Percentiles rank a stretch among this genome's conserved stretches.
Evolutionary conservation across 2,888 invertebrate species (phyloP).

Genomic region (Blastobasis adustella): DNA sequence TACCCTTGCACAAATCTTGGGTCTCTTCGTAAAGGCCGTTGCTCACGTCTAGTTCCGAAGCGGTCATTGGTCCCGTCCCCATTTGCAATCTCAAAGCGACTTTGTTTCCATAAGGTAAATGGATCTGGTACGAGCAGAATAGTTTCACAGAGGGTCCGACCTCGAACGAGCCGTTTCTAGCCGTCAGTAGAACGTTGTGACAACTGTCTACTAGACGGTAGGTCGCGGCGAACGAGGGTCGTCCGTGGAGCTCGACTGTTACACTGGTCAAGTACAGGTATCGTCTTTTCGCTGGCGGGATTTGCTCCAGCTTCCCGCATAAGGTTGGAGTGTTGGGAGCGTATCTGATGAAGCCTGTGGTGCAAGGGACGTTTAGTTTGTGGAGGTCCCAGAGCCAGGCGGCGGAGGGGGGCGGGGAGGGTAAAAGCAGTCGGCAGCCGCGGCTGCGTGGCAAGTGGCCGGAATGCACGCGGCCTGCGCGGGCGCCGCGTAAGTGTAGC

Average conservation of each 20-base stretch:
- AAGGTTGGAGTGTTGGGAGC: constrained; percentile 65
- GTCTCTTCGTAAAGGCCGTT: constrained; percentile 53
- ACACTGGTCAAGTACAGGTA: constrained; percentile 72
- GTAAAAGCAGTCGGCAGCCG: constrained; percentile 74
- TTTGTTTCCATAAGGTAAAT: constrained; percentile 81
- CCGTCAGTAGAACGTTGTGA: constrained; percentile 79
- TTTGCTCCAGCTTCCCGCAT: constrained; percentile 83
- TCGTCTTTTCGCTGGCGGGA: constrained; percentile 72
- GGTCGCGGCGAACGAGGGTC: constrained; percentile 79
- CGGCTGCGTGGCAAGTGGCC: constrained; percentile 65
- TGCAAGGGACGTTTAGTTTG: constrained; percentile 82
- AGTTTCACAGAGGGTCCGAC: constrained; percentile 75
- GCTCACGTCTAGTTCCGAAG: constrained; percentile 43
- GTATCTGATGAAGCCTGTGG: constrained; percentile 76
- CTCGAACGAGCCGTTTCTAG: constrained; percentile 79
- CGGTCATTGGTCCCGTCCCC: constrained; percentile 59
- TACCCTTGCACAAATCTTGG: constrained; percentile 67
- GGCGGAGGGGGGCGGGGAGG: constrained; percentile 50
- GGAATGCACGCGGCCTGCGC: constrained; percentile 66
- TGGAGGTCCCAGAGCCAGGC: constrained; percentile 79
- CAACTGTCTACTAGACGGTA: constrained; percentile 83
- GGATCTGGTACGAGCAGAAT: constrained; percentile 80
- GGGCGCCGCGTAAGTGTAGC: constrained; percentile 58
- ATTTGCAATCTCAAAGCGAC: constrained; percentile 77
- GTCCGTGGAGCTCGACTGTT: constrained; percentile 74